Percentiles rank a stretch among this genome's conserved stretches.
Conservation (phyloP, 2,113 vertebrate species). For the Neoarius graeffei region DNA sequence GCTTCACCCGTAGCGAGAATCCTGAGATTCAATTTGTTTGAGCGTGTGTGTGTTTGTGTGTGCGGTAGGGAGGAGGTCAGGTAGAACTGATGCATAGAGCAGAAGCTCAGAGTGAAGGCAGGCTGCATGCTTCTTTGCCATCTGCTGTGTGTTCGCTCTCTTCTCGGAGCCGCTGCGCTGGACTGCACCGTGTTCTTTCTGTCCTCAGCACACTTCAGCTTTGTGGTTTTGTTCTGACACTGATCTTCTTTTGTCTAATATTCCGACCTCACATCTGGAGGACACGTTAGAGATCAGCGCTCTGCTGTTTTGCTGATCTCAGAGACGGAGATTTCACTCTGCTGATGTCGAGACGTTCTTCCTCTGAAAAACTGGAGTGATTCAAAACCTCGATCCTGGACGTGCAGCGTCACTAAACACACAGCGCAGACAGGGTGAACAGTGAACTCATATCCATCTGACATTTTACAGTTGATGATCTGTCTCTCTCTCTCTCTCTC, state of each 20-base stretch:
- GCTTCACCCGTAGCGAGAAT: slow-evolving; percentile 8
- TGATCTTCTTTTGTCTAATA: slow-evolving; percentile 22
- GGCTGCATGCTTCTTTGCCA: slow-evolving; percentile 19
- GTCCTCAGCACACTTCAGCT: slow-evolving; percentile 7
- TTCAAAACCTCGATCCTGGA: not conserved
- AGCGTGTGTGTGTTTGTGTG: slow-evolving; percentile 1
- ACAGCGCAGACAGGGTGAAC: not conserved
- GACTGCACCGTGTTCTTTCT: too few relatives aligned
- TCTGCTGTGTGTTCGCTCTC: slow-evolving; percentile 8
- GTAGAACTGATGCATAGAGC: slow-evolving; percentile 15
- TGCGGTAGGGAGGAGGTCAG: slow-evolving; percentile 15
- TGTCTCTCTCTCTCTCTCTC: too few relatives aligned
- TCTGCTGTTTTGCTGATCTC: not conserved
- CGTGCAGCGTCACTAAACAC: not conserved
- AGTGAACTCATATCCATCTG: not conserved
- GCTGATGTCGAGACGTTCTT: not conserved
- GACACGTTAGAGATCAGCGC: slow-evolving; percentile 1
- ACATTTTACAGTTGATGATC: not conserved
- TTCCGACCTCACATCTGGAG: not conserved
- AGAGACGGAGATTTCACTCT: not conserved
- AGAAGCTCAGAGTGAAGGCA: not conserved
- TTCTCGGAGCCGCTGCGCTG: not conserved
- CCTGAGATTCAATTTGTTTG: slow-evolving; percentile 27
- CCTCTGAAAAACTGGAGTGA: not conserved
- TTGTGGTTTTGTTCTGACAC: not conserved